Evolutionary conservation across 2,797 vertebrate genomes (phyloP).

Genomic region (Glyptemys insculpta): DNA sequence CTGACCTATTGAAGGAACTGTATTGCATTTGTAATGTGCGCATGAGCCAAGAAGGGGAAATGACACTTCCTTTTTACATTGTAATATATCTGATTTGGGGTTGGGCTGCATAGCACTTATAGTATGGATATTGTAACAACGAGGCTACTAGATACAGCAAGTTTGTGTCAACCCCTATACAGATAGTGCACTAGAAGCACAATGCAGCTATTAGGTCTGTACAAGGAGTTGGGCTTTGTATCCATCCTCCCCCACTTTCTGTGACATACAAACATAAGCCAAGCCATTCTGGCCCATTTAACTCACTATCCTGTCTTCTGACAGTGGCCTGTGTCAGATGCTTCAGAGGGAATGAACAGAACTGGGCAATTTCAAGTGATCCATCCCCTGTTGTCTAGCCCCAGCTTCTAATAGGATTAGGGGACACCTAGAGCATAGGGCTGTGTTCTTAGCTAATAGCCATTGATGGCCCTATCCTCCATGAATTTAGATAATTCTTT

Average conservation of each 20-base stretch:
- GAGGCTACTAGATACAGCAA: not conserved
- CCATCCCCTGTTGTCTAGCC: not conserved
- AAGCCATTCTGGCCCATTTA: not conserved
- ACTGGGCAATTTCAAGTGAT: not conserved
- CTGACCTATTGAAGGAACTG: not conserved
- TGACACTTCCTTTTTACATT: not conserved
- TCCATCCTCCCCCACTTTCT: not conserved
- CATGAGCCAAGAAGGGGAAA: not conserved
- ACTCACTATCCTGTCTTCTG: not conserved
- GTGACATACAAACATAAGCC: not conserved
- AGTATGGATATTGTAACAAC: not conserved
- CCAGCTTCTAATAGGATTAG: not conserved
- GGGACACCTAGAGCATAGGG: not conserved
- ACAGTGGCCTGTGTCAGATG: not conserved
- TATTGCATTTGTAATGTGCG: accelerated
- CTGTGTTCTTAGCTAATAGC: not conserved
- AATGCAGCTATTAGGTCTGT: not conserved
- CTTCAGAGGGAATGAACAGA: not conserved
- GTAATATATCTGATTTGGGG: not conserved
- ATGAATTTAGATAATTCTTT: not conserved
- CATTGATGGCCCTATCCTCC: not conserved
- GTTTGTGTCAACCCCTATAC: not conserved
- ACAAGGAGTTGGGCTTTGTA: not conserved
- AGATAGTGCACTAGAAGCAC: not conserved
- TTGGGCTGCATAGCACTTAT: not conserved